Base-by-base conservation (phyloP, 2,113 vertebrate species). In the Mesoclemmys tuberculata region DNA sequence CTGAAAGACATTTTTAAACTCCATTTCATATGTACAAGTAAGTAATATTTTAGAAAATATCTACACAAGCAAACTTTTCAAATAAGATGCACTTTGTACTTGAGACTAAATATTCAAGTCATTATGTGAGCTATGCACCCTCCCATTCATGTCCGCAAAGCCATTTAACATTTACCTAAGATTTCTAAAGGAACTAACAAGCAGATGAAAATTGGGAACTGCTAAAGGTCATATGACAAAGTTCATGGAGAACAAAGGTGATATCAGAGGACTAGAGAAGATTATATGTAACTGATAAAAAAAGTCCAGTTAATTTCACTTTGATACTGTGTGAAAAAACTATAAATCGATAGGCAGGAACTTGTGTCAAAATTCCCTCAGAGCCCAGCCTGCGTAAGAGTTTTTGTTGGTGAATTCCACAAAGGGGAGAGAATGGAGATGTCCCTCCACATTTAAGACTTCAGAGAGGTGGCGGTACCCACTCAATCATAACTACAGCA, bases 1-100 rank as follows among this genome's bases (percentile, higher is more conserved):
- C 99, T 98, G 98, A 98, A 97, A 99, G 46, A 99, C 83, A 98
- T 91, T 95, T 95, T 95, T 78, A 96, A 90, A 96, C 83, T 54
- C 35, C 7, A 96, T 97, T 84, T 97, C 41, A 95, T 77, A 77
- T 77, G 26, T 46, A 46, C 41, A 77, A 27, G 74, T 46, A 24
- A 27, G 41, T 77, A 46, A 29, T 26, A 77, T 71, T 71, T 71
- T 71, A 71, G 64, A 71, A 38, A 71, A 71, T 38, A 71, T 22
- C 64, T n/a, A 87, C 16, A 91, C 22, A 16, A 4, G 22, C 51
- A 81, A 55, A 7, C 2, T n/a, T 3, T 77, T 35, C 38, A 19
- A 78, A 6, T 48, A 85, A 90, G 16, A 64, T 8, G 85, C 0
- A 56, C 85, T 41, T 64, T 84, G n/a, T 81, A 4, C 48, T 80